Conservation (phyloP, 2,888 invertebrate genomes). For the Lithophane semibrunnea region DNA sequence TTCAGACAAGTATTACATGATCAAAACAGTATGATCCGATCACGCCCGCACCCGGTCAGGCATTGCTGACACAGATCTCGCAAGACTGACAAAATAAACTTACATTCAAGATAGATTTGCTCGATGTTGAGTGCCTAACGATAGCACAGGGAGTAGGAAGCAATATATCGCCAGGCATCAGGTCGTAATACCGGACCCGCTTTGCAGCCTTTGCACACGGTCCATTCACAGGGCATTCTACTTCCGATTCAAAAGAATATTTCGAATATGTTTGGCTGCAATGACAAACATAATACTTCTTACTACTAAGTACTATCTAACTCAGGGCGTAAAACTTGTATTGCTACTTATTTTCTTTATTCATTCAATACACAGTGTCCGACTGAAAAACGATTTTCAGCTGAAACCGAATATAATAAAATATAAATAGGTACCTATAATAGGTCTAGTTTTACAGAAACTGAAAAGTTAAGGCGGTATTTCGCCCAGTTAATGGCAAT, state of each 20-base stretch:
- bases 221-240: constrained; percentile 62
- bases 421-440: too few species aligned
- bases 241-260: constrained; percentile 69
- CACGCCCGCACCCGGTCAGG: neutral
- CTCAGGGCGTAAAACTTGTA: neutral
- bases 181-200: constrained; percentile 80
- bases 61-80: neutral
- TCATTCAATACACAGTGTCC: neutral
- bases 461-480: too few species aligned
- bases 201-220: constrained; percentile 49
- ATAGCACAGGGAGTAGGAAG: constrained; percentile 76
- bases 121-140: constrained; percentile 80
- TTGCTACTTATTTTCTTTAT: neutral
- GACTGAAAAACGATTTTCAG: neutral
- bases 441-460: too few species aligned
- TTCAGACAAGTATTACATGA: neutral
- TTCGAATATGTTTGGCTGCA: constrained; percentile 62
- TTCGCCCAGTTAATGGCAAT: too few species aligned
- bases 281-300: constrained; percentile 4
- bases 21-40: neutral
- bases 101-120: constrained; percentile 82
- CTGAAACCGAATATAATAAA: neutral
- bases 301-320: neutral
- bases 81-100: constrained; percentile 57
- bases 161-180: constrained; percentile 78